Percentiles rank a stretch among this genome's conserved stretches.
Conservation (phyloP, 2,797 vertebrate species). For the Florisuga fusca region DNA sequence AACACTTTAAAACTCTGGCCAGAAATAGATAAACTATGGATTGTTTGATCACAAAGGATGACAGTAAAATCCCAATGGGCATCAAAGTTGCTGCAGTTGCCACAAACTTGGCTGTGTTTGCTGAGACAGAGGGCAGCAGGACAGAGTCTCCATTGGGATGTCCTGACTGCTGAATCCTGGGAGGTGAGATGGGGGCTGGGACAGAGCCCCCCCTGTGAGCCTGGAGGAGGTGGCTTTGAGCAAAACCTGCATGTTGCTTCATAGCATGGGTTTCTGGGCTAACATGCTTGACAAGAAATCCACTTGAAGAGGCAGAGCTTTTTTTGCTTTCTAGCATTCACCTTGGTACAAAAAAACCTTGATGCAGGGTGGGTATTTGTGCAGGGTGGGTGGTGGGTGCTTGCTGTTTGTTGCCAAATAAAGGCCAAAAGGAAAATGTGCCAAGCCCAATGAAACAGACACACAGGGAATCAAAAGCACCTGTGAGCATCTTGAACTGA, state of each 20-base stretch:
- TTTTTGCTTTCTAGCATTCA: not conserved
- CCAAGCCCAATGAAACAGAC: too few species aligned
- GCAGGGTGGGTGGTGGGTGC: too few species aligned
- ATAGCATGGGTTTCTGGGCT: not conserved
- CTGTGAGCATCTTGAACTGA: not conserved
- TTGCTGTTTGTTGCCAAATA: not conserved
- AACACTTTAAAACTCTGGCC: not conserved
- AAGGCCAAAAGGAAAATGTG: not conserved
- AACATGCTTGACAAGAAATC: not conserved
- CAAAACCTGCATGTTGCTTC: not conserved
- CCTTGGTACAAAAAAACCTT: not conserved
- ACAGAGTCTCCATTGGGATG: accelerated
- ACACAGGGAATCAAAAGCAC: too few species aligned
- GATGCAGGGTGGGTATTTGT: not conserved
- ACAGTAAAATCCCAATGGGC: not conserved
- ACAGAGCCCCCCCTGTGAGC: accelerated
- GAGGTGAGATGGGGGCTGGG: not conserved
- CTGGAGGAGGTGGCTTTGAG: not conserved
- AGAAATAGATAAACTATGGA: not conserved
- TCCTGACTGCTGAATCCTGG: accelerated
- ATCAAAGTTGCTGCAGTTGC: not conserved
- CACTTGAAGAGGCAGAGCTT: not conserved
- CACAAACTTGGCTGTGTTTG: not conserved
- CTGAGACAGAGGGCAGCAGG: not conserved
- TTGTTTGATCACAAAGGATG: not conserved